Conservation (phyloP, 2,113 vertebrate species). For the Haplochromis burtoni region DNA sequence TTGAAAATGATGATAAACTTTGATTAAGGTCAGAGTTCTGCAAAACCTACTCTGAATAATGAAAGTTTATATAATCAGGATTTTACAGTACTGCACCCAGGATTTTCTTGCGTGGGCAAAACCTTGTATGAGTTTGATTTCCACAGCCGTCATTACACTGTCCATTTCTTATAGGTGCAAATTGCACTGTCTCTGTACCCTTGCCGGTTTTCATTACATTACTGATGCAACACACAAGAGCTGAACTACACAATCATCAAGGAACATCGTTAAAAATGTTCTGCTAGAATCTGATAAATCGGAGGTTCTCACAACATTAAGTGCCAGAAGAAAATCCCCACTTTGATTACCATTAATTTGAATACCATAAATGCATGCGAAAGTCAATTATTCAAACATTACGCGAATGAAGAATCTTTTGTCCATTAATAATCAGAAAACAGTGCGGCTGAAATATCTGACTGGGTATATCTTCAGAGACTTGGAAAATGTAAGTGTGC, state of each 20-base stretch:
- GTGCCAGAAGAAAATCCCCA: not conserved
- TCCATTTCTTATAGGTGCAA: not conserved
- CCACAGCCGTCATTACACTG: not conserved
- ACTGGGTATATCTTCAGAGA: not conserved
- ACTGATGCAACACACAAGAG: not conserved
- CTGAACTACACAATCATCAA: not conserved
- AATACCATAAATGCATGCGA: not conserved
- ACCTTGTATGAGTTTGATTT: not conserved
- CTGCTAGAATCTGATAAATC: not conserved
- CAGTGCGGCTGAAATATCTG: not conserved
- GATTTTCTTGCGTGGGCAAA: not conserved
- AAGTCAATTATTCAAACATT: not conserved
- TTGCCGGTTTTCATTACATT: not conserved
- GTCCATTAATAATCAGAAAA: not conserved
- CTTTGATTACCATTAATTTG: not conserved
- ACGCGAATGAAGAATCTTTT: fast-evolving
- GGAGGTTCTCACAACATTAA: not conserved
- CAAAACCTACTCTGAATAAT: slow-evolving; percentile 7
- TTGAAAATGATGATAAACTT: not conserved
- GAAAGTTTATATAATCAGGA: not conserved
- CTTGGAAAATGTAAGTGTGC: not conserved
- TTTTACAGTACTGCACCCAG: not conserved
- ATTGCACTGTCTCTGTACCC: not conserved
- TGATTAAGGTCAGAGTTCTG: slow-evolving; percentile 11
- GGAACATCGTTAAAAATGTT: not conserved